Base-by-base conservation (phyloP, 2,113 vertebrate genomes). In the Ceratotherium simum region DNA sequence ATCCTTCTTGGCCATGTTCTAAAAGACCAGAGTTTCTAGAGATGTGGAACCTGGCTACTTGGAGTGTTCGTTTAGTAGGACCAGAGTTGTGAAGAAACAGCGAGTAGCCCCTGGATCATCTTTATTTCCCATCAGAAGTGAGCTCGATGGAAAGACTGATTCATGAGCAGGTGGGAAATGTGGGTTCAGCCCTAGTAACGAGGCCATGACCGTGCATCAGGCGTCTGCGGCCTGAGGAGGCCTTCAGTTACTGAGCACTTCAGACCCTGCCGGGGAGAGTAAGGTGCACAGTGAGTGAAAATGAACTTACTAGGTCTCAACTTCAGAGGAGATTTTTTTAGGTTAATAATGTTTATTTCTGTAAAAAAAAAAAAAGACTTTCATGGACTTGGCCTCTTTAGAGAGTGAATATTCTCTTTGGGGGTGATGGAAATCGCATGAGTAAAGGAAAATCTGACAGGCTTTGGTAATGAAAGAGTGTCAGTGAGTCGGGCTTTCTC, bases 271-370 rank as follows among this genome's bases (percentile, higher is more conserved):
- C 23, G 42, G 79, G 42, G 69, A 58, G 48, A 75, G 12, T 10
- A 42, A 56, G 29, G 80, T 58, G 21, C n/a, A 85, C 42, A 94
- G 48, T 9, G n/a, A 81, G 65, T 88, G 75, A n/a, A 81, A 69
- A 42, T 33, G 80, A 94, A 79, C 23, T 92, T 62, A 82, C 27
- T 27, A 80, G 18, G 39, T 82, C 36, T 90, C 36, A 78, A 69
- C 33, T 60, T 39, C 42, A 36, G 23, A 29, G 14, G 29, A 69
- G n/a, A 12, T 27, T 29, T 62, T 60, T 42, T 87, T 70, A 65
- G 72, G 56, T 70, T 88, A 56, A 91, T 89, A 94, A 92, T 84
- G 42, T 95, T 97, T 96, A 31, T 96, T 92, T 48, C 9, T 69
- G 29, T 80, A 39, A 90, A 36, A 11, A 82, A 70, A 85, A 67